phyloP scores from a whole-genome alignment of 2,113 vertebrate genomes.

The Rhipidura dahli region DNA sequence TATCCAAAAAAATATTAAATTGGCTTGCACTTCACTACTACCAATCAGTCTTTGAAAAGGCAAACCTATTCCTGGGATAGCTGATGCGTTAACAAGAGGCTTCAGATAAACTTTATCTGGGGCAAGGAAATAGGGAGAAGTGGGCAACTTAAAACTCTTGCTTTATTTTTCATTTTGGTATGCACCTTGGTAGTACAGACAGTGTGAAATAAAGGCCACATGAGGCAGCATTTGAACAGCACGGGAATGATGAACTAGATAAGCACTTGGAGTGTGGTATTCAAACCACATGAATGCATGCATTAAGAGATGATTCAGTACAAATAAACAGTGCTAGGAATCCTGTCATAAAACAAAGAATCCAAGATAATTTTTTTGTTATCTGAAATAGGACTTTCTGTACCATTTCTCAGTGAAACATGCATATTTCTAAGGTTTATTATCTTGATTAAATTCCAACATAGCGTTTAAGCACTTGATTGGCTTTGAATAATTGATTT shows the following conservation, averaged over 20 bases:
- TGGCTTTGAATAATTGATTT: constrained; percentile 17
- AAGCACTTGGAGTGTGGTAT: not conserved
- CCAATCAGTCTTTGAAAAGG: not conserved
- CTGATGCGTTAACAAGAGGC: not conserved
- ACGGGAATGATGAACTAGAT: not conserved
- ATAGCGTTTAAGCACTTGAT: not conserved
- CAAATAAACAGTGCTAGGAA: not conserved
- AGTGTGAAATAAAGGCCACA: not conserved
- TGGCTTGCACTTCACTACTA: not conserved
- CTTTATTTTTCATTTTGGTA: not conserved
- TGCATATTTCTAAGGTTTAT: not conserved
- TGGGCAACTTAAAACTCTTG: not conserved
- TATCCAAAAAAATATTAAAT: not conserved
- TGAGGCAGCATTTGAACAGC: not conserved
- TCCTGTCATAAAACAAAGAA: not conserved
- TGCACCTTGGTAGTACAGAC: not conserved
- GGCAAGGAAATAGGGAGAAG: not conserved
- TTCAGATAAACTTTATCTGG: not conserved
- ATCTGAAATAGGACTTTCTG: not conserved
- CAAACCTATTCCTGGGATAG: not conserved
- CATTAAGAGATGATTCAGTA: not conserved
- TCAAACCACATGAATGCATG: not conserved
- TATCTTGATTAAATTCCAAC: not conserved
- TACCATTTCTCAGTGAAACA: not conserved
- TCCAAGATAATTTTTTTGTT: not conserved